Base-by-base conservation (phyloP, 2,797 vertebrate species). In the Odontamblyopus lacepedii region DNA sequence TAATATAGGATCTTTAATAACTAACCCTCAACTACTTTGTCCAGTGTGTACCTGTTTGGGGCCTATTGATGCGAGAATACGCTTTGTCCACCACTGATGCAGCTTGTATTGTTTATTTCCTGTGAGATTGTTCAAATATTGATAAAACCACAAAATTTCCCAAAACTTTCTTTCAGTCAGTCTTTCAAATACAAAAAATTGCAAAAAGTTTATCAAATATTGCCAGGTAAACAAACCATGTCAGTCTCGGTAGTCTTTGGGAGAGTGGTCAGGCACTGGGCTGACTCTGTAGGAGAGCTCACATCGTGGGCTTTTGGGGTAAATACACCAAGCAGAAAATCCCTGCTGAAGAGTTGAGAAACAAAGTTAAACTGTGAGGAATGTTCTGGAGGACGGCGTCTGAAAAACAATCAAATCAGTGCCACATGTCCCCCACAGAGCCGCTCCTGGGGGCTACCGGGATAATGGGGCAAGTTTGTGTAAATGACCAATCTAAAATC, bases 341-440 rank as follows among this genome's bases (percentile, higher is more conserved):
- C 87, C 53, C 56, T 76, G 77, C 77, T 81, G 74, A 79, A 69
- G 71, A 87, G 82, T 88, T 90, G 84, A 82, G 87, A 86, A 91
- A 90, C 77, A 69, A 73, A 85, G 71, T 75, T 78, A 84, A 89
- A 83, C 82, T 87, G 79, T 56, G 51, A 79, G 81, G 80, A 90
- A 90, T 89, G 78, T 83, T 82, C 73, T 73, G 44, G 77, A 84
- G 79, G 75, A 83, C 72, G 68, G 80, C 56, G 71, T 84, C 72
- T 86, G 79, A 83, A 79, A 84, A 89, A 81, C 83, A 89, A 85
- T 84, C 82, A 76, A 78, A 81, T 87, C 91, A 87, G 84, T 80
- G 83, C 88, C 87, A 92, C 80, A 91, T 91, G 88, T 85, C 78
- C 68, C 76, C 76, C 74, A 68, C 57, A 57, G 53, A 76, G 73